Conservation (phyloP, 1,140 invertebrate genomes). For the Meloidogyne hapla region DNA sequence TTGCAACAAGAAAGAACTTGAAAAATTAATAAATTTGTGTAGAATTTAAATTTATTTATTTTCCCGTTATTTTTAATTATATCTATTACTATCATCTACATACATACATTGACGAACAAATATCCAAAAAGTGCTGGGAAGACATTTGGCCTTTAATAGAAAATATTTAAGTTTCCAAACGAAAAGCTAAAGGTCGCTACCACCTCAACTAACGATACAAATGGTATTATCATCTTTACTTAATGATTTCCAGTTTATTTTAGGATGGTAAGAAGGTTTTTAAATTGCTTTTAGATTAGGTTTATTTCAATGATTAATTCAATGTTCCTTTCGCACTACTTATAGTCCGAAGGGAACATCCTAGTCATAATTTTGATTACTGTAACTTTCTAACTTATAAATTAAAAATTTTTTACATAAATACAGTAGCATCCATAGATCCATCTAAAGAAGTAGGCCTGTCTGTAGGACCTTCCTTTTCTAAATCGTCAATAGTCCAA, state of each 20-base stretch:
- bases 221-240: too few relatives aligned
- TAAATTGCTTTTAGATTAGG: too few relatives aligned
- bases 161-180: neutral
- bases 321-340: neutral
- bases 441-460: neutral
- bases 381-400: too few relatives aligned
- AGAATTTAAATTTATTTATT: neutral
- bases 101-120: slow-evolving; percentile 55
- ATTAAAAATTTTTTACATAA: neutral
- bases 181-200: neutral
- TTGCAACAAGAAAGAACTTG: slow-evolving; percentile 86
- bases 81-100: slow-evolving; percentile 9
- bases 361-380: too few relatives aligned
- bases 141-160: slow-evolving; percentile 33
- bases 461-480: neutral
- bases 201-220: too few relatives aligned
- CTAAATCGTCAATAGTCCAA: slow-evolving; percentile 41
- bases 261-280: too few relatives aligned
- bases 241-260: too few relatives aligned
- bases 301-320: neutral
- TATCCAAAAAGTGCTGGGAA: slow-evolving; percentile 51
- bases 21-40: neutral
- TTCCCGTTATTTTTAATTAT: too few relatives aligned
- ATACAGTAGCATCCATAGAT: neutral
- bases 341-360: too few relatives aligned